Base-by-base conservation (phyloP, 2,113 vertebrate species). In the Rissa tridactyla region DNA sequence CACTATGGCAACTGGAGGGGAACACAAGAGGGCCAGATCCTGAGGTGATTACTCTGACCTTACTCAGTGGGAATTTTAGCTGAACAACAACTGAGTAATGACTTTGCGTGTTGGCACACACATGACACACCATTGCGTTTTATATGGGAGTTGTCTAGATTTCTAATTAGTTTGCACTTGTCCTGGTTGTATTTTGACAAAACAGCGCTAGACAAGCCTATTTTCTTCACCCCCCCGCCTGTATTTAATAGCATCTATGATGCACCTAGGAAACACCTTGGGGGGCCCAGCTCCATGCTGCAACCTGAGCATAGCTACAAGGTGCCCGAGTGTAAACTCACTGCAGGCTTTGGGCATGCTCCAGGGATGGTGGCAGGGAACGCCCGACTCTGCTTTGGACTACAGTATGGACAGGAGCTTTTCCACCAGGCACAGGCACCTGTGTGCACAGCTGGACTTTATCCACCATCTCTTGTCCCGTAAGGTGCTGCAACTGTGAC, bases 71-170 rank as follows among this genome's bases (percentile, higher is more conserved):
- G 90, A 96, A 95, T 95, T 96, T 64, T 95, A 83, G 77, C 90
- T 96, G 95, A 97, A 97, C 92, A 98, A 95, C 93, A 97, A 92
- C 86, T 95, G 96, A 97, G 88, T 96, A 97, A 98, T 95, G 90
- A 57, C 91, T 97, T 78, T 84, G 77, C 58, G 9, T 95, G 92
- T 91, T 95, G 93, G 90, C 95, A 94, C 93, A 94, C 86, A 93
- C 92, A 96, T 97, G 95, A 97, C 95, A 93, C 96, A 95, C 72
- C 88, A 5, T 27, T 83, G 82, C 29, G 2, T 92, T 97, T 93
- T 95, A 20, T 51, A 90, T 96, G 96, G 95, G 96, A 96, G 96
- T 95, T 95, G 96, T 90, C 97, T 85, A 54, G 65, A 69, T 96
- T 93, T 90, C 87, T 96, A 96, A 95, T 97, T 95, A 93, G 94